Percentiles rank a stretch among this genome's conserved stretches.
These are phyloP conservation scores for Margaritifera margaritifera DNA, from an alignment of 2,888 invertebrate genomes.

Conservation along the genomic window DNA sequence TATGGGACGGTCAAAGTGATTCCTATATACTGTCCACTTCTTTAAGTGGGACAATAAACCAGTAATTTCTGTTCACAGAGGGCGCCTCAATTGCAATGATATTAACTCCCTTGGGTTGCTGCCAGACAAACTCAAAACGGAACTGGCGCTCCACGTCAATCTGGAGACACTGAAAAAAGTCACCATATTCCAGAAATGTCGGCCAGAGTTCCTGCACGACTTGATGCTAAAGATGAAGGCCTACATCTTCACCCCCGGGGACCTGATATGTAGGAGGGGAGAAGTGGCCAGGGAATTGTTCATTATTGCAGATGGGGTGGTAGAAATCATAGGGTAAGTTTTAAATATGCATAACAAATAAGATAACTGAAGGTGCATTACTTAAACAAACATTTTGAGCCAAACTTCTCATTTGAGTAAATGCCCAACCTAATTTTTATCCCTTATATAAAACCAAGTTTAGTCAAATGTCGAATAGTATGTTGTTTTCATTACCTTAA, in stretches of 20 bases:
- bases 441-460: too few species aligned
- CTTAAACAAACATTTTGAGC: not conserved
- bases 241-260: slow-evolving; percentile 97
- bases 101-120: slow-evolving; percentile 94
- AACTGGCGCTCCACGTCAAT: slow-evolving; percentile 95
- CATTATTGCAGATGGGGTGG: slow-evolving; percentile 96
- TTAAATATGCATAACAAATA: not conserved
- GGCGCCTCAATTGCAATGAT: slow-evolving; percentile 95
- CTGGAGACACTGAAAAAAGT: slow-evolving; percentile 96
- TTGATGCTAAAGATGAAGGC: slow-evolving; percentile 98
- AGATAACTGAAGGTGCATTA: not conserved
- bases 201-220: slow-evolving; percentile 97
- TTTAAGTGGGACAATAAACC: not conserved
- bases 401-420: not conserved
- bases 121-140: slow-evolving; percentile 97
- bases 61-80: slow-evolving; percentile 76
- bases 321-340: slow-evolving; percentile 86
- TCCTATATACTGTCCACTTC: too few species aligned
- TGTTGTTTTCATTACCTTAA: too few species aligned
- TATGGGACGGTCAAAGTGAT: too few species aligned
- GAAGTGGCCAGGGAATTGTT: slow-evolving; percentile 98
- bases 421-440: too few species aligned
- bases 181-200: slow-evolving; percentile 96
- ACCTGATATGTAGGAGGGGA: slow-evolving; percentile 95
- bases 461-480: too few species aligned